Base-by-base conservation (phyloP, 2,888 invertebrate genomes). In the Meandrusa payeni region DNA sequence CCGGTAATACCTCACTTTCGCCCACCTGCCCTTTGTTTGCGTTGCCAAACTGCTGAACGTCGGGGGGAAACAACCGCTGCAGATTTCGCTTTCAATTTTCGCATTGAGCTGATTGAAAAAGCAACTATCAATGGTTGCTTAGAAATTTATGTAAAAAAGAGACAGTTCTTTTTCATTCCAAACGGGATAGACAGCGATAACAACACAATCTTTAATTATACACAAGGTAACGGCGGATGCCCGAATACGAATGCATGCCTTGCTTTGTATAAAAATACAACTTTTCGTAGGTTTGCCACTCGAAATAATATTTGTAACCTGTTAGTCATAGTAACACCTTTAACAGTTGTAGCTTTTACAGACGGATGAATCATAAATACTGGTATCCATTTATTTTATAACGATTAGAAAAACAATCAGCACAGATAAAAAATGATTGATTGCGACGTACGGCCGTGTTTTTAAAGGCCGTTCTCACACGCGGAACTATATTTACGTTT, bases 1-100 rank as follows among this genome's bases (percentile, higher is more conserved):
- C 55, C 54, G 61, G 71, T 62, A 69, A 75, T 75, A 65, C 69
- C 75, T 71, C 64, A 57, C 59, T 44, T 50, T 59, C 55, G 50
- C 56, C 66, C 70, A 71, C 72, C 76, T 72, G 70, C 60, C 51
- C 55, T 51, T 54, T 74, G 75, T 69, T 71, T 67, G 57, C 57
- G 56, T 60, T 61, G 61, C 59, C 64, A 59, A 29, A 22, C 28
- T 33, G 44, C 44, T 12, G 38, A 44, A 38, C 32, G 10, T 7
- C 10, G 32, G 2, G 4, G 20, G 26, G 12, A 31, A 10, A 20
- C 60, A 58, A 52, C 49, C 36, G 47, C 53, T 15, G 7, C 4
- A n/a, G 23, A 39, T 42, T 32, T 32, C 6, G 9, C 9, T 24
- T 20, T 13, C 9, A 2, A n/a, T 34, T 19, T 24, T n/a, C n/a